phyloP scores from a whole-genome alignment of 2,113 vertebrate genomes.

The Python bivittatus region DNA sequence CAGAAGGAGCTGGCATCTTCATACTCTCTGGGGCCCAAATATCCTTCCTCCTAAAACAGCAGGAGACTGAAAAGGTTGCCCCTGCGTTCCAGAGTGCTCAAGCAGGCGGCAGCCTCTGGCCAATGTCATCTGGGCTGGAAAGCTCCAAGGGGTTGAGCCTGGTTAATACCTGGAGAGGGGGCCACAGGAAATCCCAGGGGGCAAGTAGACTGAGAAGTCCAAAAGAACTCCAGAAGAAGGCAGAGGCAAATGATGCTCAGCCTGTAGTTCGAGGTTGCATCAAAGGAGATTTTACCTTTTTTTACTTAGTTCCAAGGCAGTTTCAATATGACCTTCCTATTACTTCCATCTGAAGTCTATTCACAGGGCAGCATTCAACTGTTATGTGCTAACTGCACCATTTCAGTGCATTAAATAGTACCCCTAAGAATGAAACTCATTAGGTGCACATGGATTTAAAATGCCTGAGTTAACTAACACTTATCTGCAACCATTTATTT shows the following conservation, averaged over 20 bases:
- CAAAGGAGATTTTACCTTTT: background rate
- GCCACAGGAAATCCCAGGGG: background rate
- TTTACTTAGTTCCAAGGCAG: background rate
- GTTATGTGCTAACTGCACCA: no score
- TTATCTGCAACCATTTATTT: no score
- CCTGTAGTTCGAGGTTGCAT: background rate
- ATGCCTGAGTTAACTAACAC: no score
- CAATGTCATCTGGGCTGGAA: background rate
- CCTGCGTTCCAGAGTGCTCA: background rate
- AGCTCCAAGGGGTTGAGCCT: no score
- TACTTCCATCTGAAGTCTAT: background rate
- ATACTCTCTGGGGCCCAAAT: background rate
- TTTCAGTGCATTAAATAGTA: no score
- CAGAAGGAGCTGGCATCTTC: background rate
- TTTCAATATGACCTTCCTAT: background rate
- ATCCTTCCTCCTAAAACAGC: no score
- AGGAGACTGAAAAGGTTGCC: background rate
- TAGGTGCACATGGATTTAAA: no score
- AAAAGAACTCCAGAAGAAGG: background rate
- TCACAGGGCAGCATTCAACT: no score
- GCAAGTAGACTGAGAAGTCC: background rate
- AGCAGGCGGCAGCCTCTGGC: background rate
- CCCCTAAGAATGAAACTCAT: no score
- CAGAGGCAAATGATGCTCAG: no score
- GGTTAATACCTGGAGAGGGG: background rate